These are phyloP conservation scores for Glyptemys insculpta DNA, from an alignment of 2,797 vertebrate genomes.

Conservation along the genomic window DNA sequence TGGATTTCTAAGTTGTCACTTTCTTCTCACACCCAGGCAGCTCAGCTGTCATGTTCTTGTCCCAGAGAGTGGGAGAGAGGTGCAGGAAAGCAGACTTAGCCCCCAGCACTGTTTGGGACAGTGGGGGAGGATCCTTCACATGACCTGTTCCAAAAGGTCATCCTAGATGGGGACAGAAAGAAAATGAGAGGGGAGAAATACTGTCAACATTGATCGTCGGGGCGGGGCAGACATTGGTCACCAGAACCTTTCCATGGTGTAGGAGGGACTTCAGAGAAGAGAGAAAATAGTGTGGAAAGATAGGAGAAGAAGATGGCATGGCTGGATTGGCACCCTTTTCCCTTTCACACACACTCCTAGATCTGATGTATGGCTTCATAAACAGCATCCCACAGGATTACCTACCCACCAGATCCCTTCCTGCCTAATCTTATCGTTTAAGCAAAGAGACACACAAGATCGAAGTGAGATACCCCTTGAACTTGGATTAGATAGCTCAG, in stretches of 20 bases:
- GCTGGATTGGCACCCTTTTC: neutral
- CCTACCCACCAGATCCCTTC: neutral
- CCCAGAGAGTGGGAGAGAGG: slow-evolving; percentile 30
- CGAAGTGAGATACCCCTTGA: slow-evolving; percentile 7
- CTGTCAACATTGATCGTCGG: neutral
- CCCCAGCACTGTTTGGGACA: slow-evolving; percentile 1
- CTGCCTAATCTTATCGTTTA: slow-evolving; percentile 11
- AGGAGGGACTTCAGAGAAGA: slow-evolving; percentile 15
- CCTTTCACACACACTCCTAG: neutral
- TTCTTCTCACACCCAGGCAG: slow-evolving; percentile 44
- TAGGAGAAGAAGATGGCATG: neutral
- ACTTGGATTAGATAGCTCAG: slow-evolving; percentile 37
- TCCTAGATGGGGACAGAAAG: neutral
- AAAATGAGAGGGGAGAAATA: neutral
- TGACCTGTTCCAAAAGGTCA: neutral
- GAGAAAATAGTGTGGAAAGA: neutral
- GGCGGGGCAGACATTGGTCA: neutral
- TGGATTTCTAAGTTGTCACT: neutral
- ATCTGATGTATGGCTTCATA: neutral
- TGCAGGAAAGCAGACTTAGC: neutral
- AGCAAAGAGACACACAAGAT: slow-evolving; percentile 42
- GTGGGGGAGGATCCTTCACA: neutral
- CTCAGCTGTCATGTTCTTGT: slow-evolving; percentile 60
- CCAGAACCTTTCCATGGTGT: neutral
- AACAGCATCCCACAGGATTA: neutral